Evolutionary conservation across 2,113 vertebrate species (phyloP).

Genomic region (Hiodon alosoides): DNA sequence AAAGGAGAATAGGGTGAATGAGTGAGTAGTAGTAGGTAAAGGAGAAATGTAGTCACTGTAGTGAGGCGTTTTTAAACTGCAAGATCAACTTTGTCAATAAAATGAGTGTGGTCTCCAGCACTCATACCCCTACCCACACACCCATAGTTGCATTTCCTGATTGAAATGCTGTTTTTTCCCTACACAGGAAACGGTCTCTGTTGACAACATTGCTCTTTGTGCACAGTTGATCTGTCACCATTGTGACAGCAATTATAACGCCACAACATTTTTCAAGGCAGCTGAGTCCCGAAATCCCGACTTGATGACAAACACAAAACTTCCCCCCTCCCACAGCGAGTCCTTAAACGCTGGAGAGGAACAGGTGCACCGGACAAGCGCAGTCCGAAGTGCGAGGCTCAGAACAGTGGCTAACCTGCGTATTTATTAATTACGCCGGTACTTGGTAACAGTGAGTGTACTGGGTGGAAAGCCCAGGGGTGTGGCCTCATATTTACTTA

Average conservation of each 20-base stretch:
- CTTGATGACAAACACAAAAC: too few relatives aligned
- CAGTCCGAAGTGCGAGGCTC: not conserved
- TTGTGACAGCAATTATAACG: not conserved
- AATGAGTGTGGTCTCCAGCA: not conserved
- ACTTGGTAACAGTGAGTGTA: conserved; percentile 12
- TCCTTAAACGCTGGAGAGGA: not conserved
- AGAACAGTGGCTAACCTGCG: not conserved
- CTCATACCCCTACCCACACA: not conserved
- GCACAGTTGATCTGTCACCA: too few relatives aligned
- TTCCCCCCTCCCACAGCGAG: not conserved
- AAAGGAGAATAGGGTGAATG: too few relatives aligned
- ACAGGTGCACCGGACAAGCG: not conserved
- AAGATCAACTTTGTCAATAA: not conserved
- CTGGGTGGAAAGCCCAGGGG: not conserved
- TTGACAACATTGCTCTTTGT: not conserved
- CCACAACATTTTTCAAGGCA: too few relatives aligned
- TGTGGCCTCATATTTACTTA: conserved; percentile 16
- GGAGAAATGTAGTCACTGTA: too few relatives aligned
- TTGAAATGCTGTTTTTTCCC: not conserved
- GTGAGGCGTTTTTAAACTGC: too few relatives aligned
- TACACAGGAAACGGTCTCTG: not conserved
- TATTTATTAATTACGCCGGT: conserved; percentile 12
- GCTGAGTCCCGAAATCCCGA: not conserved
- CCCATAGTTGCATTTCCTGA: too few relatives aligned
- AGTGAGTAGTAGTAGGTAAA: too few relatives aligned